These are phyloP conservation scores for Syngnathus acus DNA, from an alignment of 2,797 vertebrate genomes.

Conservation along the genomic window DNA sequence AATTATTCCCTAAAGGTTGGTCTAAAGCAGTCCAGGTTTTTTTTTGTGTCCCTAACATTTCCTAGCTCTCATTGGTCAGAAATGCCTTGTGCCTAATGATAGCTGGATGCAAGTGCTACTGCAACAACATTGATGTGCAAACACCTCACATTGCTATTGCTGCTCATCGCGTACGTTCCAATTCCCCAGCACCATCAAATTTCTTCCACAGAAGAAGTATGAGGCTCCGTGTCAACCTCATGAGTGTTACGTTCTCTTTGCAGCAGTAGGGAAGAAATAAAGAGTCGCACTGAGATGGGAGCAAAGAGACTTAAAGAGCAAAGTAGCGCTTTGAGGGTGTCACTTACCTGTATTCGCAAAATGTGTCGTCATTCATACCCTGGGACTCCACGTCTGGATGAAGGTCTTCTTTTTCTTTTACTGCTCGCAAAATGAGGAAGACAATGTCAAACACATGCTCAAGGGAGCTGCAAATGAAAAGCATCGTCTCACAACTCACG, in stretches of 20 bases:
- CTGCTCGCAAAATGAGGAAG: slow-evolving; percentile 63
- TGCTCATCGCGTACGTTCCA: slow-evolving; percentile 59
- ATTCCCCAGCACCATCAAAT: slow-evolving; percentile 59
- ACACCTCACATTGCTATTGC: slow-evolving; percentile 43
- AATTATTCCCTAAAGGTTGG: background rate
- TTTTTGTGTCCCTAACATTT: background rate
- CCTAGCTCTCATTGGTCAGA: background rate
- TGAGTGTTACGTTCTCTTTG: slow-evolving; percentile 57
- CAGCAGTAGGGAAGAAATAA: slow-evolving; percentile 43
- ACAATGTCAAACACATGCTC: slow-evolving; percentile 33
- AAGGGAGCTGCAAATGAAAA: slow-evolving; percentile 27
- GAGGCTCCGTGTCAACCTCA: slow-evolving; percentile 47
- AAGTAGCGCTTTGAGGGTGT: slow-evolving; percentile 15
- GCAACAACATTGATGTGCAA: slow-evolving; percentile 42
- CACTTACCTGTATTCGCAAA: slow-evolving; percentile 95
- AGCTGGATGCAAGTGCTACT: slow-evolving; percentile 32
- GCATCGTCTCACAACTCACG: slow-evolving; percentile 19
- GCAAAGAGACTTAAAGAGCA: slow-evolving; percentile 23
- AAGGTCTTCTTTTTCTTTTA: slow-evolving; percentile 97
- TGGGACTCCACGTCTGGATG: slow-evolving; percentile 92
- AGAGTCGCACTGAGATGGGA: slow-evolving; percentile 35
- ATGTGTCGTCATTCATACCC: slow-evolving; percentile 94
- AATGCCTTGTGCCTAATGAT: slow-evolving; percentile 13
- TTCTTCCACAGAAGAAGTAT: slow-evolving; percentile 44
- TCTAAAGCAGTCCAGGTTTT: too few species aligned